phyloP scores from a whole-genome alignment of 2,888 invertebrate genomes.

The Mayetiola destructor region DNA sequence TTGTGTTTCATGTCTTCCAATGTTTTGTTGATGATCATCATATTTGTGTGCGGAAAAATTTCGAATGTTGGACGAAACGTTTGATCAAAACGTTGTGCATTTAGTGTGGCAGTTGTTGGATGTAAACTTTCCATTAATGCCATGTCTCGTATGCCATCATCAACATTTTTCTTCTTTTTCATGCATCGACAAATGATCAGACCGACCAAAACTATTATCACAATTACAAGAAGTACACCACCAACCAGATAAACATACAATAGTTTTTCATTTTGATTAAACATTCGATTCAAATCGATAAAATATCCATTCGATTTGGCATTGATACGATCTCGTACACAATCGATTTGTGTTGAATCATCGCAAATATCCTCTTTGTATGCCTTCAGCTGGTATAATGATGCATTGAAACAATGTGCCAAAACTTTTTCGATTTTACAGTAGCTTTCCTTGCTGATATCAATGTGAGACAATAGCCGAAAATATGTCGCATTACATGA shows the following conservation, averaged over 20 bases:
- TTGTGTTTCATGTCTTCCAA: conserved; percentile 24
- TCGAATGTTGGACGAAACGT: conserved; percentile 7
- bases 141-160: neutral
- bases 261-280: neutral
- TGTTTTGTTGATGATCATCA: conserved; percentile 25
- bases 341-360: conserved; percentile 23
- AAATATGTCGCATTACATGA: conserved; percentile 29
- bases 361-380: conserved; percentile 30
- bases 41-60: conserved; percentile 25
- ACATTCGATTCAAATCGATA: conserved; percentile 25
- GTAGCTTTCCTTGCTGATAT: conserved; percentile 29
- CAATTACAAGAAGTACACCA: neutral
- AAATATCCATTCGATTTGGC: conserved; percentile 20
- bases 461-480: conserved; percentile 25
- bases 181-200: neutral
- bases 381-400: conserved; percentile 26
- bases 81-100: neutral
- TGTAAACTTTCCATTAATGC: conserved; percentile 3
- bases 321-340: conserved; percentile 23
- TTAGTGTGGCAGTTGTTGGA: conserved; percentile 1
- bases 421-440: conserved; percentile 26
- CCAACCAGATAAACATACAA: neutral
- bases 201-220: neutral
- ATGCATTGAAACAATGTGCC: conserved; percentile 28
- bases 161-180: neutral